Evolutionary conservation across 2,888 invertebrate species (phyloP).

Genomic region (Agrochola litura): DNA sequence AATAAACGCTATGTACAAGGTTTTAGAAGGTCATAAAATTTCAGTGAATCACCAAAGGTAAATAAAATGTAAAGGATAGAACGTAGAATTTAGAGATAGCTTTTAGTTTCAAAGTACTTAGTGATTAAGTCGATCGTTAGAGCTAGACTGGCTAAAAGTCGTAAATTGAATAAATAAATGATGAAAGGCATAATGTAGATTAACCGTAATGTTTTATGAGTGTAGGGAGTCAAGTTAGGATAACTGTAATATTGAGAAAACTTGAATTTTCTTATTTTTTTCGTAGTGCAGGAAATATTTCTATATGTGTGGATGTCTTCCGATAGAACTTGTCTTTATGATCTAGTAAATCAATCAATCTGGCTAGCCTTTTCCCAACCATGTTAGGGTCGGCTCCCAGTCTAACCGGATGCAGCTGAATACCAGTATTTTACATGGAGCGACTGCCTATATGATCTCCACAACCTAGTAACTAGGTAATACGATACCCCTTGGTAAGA

Average conservation of each 20-base stretch:
- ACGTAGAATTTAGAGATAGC: conserved; percentile 6
- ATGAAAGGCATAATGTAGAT: conserved; percentile 11
- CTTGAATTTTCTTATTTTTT: not conserved
- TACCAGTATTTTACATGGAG: too few species aligned
- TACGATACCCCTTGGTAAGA: too few species aligned
- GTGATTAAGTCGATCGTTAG: conserved; percentile 14
- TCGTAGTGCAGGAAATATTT: not conserved
- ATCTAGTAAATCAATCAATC: not conserved
- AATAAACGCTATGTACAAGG: not conserved
- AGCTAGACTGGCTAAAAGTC: conserved; percentile 14
- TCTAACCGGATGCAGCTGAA: too few species aligned
- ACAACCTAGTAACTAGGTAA: too few species aligned
- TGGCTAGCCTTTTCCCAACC: too few species aligned
- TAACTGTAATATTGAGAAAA: not conserved
- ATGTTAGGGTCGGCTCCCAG: too few species aligned
- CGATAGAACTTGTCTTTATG: too few species aligned
- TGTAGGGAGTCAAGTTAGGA: conserved; percentile 1
- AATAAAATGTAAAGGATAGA: conserved; percentile 3
- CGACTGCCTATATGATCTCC: too few species aligned
- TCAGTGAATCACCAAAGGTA: not conserved
- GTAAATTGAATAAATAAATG: conserved; percentile 28
- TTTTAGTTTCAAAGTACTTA: conserved; percentile 22
- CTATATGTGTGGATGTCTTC: too few species aligned
- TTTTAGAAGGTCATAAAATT: not conserved
- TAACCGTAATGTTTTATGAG: conserved; percentile 23